A percentile compares a stretch with the other conserved stretches of the same genome.
Conservation (phyloP, 64 coral and sea anemone genomes). For the Catalaphyllia jardinei region DNA sequence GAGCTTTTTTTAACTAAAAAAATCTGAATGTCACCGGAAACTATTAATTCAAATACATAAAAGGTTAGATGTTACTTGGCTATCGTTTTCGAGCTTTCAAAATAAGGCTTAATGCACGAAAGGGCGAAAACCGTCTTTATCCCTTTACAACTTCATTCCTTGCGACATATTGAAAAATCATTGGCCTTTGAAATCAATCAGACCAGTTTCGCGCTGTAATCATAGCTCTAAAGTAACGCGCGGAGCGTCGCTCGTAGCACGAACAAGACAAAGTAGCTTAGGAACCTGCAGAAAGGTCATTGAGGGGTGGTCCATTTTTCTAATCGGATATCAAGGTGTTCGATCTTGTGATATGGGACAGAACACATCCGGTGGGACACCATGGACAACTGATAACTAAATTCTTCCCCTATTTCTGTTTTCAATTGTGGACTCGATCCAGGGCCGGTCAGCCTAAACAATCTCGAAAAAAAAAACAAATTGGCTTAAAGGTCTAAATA, state of each 20-base stretch:
- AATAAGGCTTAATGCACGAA: neutral
- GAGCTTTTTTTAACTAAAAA: neutral
- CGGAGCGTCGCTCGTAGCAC: neutral
- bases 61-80: slow-evolving; percentile 7
- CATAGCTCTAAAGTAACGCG: neutral
- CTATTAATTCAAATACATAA: slow-evolving; percentile 6
- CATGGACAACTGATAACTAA: neutral
- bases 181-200: neutral
- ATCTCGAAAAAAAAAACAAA: neutral
- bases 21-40: neutral
- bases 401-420: neutral
- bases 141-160: neutral
- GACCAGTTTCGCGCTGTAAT: neutral
- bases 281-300: neutral
- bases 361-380: neutral
- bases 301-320: neutral
- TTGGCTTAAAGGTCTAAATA: neutral
- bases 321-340: slow-evolving; percentile 4
- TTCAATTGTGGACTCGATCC: neutral
- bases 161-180: neutral
- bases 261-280: neutral
- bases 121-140: neutral
- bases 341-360: neutral
- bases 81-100: neutral
- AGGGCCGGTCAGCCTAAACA: neutral